Evolutionary conservation across 2,113 vertebrate species (phyloP).

Genomic region (Pollimyrus isidori): DNA sequence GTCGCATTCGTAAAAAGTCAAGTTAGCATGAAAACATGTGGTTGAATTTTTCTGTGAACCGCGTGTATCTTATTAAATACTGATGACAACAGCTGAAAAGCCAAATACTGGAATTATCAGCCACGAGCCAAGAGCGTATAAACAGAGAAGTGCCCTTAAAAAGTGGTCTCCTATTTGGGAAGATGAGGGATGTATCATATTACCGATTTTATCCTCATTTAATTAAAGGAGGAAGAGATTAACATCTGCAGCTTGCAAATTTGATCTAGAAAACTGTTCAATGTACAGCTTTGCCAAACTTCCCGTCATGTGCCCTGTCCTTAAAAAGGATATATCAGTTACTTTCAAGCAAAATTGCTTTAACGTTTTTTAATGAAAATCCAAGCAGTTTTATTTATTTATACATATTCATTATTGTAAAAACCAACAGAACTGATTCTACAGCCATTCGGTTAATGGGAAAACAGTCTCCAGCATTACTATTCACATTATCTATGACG

Average conservation of each 20-base stretch:
- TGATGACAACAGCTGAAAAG: slow-evolving; percentile 8
- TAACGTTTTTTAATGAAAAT: background rate
- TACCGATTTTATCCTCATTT: slow-evolving; percentile 1
- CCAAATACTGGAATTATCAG: slow-evolving; percentile 6
- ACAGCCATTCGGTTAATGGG: background rate
- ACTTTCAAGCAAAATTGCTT: background rate
- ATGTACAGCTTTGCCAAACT: background rate
- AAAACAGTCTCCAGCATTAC: background rate
- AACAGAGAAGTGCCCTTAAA: background rate
- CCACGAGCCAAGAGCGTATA: background rate
- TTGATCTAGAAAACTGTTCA: background rate
- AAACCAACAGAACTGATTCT: background rate
- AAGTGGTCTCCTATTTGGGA: background rate
- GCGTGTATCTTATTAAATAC: slow-evolving; percentile 10
- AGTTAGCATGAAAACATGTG: background rate
- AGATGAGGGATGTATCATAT: background rate
- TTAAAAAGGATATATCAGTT: background rate
- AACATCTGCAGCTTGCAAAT: background rate
- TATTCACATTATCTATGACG: background rate
- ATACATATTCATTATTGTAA: background rate
- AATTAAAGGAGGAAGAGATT: slow-evolving; percentile 18
- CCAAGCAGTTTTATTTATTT: background rate
- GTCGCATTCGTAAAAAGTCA: background rate
- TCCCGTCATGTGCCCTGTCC: background rate
- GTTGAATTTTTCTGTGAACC: background rate